A percentile compares a stretch with the other conserved stretches of the same genome.
phyloP scores from a whole-genome alignment of 1,140 invertebrate species.

The Pissodes strobi region DNA sequence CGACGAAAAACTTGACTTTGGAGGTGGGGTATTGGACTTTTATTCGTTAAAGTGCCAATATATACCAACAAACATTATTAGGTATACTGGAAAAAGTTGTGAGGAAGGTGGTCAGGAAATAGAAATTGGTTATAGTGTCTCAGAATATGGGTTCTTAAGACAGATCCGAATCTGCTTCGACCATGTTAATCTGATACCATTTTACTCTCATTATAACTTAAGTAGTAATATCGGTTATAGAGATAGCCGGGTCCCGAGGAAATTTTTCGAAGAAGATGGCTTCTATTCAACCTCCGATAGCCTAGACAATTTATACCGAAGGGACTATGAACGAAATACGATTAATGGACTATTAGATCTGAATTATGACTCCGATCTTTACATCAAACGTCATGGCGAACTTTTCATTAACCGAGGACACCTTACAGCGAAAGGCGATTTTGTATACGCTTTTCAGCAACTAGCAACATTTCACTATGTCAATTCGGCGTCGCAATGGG shows the following conservation, averaged over 20 bases:
- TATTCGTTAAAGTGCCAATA: conserved; percentile 30
- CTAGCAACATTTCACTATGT: conserved; percentile 65
- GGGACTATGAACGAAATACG: conserved; percentile 42
- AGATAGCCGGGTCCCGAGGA: conserved; percentile 50
- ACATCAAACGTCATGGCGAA: conserved; percentile 60
- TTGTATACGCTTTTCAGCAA: conserved; percentile 65
- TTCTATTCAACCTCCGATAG: conserved; percentile 46
- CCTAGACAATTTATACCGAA: conserved; percentile 47
- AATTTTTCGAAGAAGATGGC: conserved; percentile 43
- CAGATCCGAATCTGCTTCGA: conserved; percentile 49
- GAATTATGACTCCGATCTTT: conserved; percentile 38
- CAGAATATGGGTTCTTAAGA: conserved; percentile 36
- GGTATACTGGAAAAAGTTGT: conserved; percentile 30
- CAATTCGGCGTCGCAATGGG: conserved; percentile 65
- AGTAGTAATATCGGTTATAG: conserved; percentile 42
- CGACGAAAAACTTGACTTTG: not conserved
- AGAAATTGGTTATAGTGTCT: conserved; percentile 49
- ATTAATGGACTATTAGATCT: conserved; percentile 50
- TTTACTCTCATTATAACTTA: conserved; percentile 46
- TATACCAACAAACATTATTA: conserved; percentile 24
- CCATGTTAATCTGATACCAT: conserved; percentile 30
- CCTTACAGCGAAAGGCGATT: conserved; percentile 69
- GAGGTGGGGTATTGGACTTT: conserved; percentile 24
- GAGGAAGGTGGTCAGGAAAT: conserved; percentile 53
- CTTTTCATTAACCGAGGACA: conserved; percentile 66